Conservation (phyloP, 2,888 invertebrate species). For the Brenthis ino region DNA sequence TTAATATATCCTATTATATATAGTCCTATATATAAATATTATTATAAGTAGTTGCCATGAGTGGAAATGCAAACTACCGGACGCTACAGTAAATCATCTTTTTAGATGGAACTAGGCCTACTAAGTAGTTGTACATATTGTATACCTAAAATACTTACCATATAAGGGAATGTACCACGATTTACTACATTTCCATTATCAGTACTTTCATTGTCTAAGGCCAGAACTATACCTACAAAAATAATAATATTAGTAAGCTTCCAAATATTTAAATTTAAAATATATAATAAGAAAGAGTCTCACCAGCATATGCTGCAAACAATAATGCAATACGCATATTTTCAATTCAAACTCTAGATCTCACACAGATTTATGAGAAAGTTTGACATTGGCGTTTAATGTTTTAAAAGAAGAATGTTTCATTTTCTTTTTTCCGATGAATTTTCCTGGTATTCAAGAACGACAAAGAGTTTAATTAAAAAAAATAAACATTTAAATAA, state of each 20-base stretch:
- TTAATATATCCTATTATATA: too few relatives aligned
- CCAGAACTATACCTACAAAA: conserved; percentile 41
- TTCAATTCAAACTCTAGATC: conserved; percentile 18
- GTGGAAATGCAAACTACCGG: too few relatives aligned
- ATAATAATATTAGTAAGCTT: conserved; percentile 41
- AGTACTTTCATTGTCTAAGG: conserved; percentile 51
- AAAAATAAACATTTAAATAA: conserved; percentile 10
- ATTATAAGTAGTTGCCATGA: too few relatives aligned
- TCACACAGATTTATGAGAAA: not conserved
- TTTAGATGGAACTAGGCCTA: too few relatives aligned
- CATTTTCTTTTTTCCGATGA: conserved; percentile 33
- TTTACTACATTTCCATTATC: conserved; percentile 58
- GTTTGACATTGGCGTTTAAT: conserved; percentile 48
- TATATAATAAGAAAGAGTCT: conserved; percentile 40
- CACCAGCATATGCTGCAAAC: conserved; percentile 58
- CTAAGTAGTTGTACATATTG: too few relatives aligned
- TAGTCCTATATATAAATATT: too few relatives aligned
- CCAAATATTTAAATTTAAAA: conserved; percentile 48
- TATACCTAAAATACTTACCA: conserved; percentile 53
- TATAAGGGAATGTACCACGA: conserved; percentile 60
- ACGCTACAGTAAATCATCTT: too few relatives aligned
- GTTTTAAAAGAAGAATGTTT: conserved; percentile 66
- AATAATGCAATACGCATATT: conserved; percentile 31
- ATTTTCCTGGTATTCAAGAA: conserved; percentile 4
- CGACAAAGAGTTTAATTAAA: not conserved